A percentile compares a stretch with the other conserved stretches of the same genome.
Conservation (phyloP, 2,888 invertebrate species). For the Caenorhabditis sp. region DNA sequence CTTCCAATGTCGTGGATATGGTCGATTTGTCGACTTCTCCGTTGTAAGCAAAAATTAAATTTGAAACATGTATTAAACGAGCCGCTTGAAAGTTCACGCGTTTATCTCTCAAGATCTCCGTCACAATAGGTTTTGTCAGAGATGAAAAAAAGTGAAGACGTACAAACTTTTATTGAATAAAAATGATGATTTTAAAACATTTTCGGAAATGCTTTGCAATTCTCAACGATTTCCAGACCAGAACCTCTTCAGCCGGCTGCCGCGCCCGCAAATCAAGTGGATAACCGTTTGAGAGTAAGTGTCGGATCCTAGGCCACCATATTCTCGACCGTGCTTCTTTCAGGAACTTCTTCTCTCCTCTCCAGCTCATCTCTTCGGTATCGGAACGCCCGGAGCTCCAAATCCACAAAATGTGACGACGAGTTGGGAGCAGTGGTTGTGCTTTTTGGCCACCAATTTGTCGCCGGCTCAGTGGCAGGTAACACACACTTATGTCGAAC, state of each 20-base stretch:
- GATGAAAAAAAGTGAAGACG: too few relatives aligned
- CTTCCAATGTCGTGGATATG: not conserved
- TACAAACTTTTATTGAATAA: not conserved
- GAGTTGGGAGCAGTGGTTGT: constrained; percentile 66
- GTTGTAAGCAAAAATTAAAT: not conserved
- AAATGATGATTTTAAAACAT: too few relatives aligned
- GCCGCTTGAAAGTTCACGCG: too few relatives aligned
- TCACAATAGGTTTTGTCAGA: too few relatives aligned
- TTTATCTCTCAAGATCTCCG: not conserved
- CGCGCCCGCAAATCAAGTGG: too few relatives aligned
- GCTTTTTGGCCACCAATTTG: constrained; percentile 59
- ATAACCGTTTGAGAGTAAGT: not conserved
- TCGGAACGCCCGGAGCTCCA: not conserved
- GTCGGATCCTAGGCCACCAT: too few relatives aligned
- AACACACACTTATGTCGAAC: too few relatives aligned
- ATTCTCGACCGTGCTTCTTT: too few relatives aligned
- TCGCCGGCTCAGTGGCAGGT: constrained; percentile 68
- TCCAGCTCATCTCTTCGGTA: constrained; percentile 56
- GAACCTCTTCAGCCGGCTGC: too few relatives aligned
- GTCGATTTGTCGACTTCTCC: not conserved
- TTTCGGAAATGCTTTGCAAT: too few relatives aligned
- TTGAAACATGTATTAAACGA: too few relatives aligned
- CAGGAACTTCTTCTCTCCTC: constrained; percentile 63
- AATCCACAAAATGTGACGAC: constrained; percentile 27
- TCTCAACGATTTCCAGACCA: too few relatives aligned